Evolutionary conservation across 1,140 invertebrate species (phyloP), one percentile per base, ranked within the genome.

Genomic region (Leucophenga varia): DNA sequence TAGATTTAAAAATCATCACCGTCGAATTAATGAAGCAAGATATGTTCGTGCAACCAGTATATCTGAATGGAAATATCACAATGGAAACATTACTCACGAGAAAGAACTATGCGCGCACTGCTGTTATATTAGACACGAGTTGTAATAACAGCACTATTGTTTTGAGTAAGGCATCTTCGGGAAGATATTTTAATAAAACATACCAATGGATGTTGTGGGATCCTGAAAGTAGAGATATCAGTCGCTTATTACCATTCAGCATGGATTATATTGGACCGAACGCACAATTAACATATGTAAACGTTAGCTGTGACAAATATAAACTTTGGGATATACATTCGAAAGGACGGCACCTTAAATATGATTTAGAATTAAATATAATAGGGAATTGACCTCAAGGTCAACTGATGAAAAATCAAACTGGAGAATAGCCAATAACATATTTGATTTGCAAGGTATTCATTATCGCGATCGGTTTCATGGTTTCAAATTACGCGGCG

Each of bases 181-280:
- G 42, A 22, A 52, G 52, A 31, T 64, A 45, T 16, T 71, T 64
- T 21, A 71, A 71, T 34, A 71, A 64, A 39, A 64, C 67, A 5
- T 71, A 71, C 48, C 68, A 71, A 35, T 71, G 67, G 67, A 9
- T 71, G 3, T 21, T 71, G 2, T 67, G 54, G 60, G 55, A 54
- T 28, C 35, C 54, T 4, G 48, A 44, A 3, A 14, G 31, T 21
- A 7, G n/a, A 18, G 16, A 25, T 16, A 13, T 34, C 5, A 31
- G 13, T n/a, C 10, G 47, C 1, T 28, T 71, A 21, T 43, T 67
- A 18, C 55, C 58, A 1, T 31, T 52, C 12, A 41, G 55, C 10
- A 16, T 67, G 1, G 43, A 67, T 10, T 70, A 64, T 34, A 39
- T 71, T n/a, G 68, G 68, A 2, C 67, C 65, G 4, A 71, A 71